Evolutionary conservation across 2,797 vertebrate genomes (phyloP).

Genomic region (Gorsachius magnificus): DNA sequence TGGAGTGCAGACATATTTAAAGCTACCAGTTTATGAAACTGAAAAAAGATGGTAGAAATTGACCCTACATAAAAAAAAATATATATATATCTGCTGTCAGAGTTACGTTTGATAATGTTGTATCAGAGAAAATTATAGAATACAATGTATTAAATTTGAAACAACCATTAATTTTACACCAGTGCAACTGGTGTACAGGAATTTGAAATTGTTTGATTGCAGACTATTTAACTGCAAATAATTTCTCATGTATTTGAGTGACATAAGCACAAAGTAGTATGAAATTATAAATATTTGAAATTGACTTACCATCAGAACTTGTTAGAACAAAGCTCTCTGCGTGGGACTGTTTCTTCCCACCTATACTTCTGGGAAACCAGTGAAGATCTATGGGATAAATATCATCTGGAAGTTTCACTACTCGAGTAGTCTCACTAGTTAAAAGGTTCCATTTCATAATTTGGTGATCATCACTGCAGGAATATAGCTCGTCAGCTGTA

Average conservation of each 20-base stretch:
- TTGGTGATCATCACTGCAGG: conserved; percentile 95
- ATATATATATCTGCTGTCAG: neutral
- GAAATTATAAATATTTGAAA: neutral
- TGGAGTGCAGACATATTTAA: neutral
- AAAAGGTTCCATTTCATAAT: conserved; percentile 93
- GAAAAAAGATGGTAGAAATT: neutral
- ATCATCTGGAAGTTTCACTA: conserved; percentile 88
- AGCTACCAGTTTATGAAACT: neutral
- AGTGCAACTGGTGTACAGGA: neutral
- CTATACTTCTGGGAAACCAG: conserved; percentile 90
- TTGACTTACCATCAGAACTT: conserved; percentile 90
- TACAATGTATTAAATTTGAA: neutral
- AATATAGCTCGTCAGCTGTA: conserved; percentile 92
- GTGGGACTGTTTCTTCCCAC: conserved; percentile 88
- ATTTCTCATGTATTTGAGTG: neutral
- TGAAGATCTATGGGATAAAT: conserved; percentile 92
- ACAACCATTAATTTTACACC: neutral
- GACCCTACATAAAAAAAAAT: neutral
- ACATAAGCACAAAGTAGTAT: accelerated
- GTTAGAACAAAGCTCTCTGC: conserved; percentile 92
- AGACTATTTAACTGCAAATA: neutral
- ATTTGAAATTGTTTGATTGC: neutral
- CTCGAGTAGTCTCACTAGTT: conserved; percentile 84
- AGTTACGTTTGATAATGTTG: neutral
- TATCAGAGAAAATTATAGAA: neutral